Evolutionary conservation across 2,797 vertebrate species (phyloP).

Genomic region (Chrysocyon brachyurus): DNA sequence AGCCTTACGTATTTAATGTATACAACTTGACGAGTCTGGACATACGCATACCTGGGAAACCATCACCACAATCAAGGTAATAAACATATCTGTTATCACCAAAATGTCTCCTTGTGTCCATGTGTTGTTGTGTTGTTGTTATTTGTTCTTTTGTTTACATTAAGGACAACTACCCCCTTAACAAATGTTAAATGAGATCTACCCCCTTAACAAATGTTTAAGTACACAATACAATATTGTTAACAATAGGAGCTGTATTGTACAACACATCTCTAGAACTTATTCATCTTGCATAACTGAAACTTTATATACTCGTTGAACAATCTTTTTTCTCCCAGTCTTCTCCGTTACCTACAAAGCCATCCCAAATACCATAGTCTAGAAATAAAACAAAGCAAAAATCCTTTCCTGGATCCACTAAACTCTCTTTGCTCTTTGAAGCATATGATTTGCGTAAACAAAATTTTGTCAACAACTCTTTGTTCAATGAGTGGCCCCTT

Average conservation of each 20-base stretch:
- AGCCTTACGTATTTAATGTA: neutral
- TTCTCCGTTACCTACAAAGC: constrained; percentile 9
- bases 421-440: constrained; percentile 32
- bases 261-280: neutral
- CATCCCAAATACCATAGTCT: neutral
- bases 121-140: neutral
- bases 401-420: neutral
- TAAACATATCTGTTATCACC: neutral
- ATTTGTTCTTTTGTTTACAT: neutral
- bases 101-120: neutral
- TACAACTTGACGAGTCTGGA: neutral
- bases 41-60: neutral
- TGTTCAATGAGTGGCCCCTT: neutral
- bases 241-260: neutral
- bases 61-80: neutral
- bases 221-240: neutral
- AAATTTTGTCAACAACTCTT: neutral
- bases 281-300: neutral
- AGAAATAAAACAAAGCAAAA: constrained; percentile 44
- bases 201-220: neutral
- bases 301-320: neutral
- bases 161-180: neutral
- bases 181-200: neutral
- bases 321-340: neutral
- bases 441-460: neutral